These are phyloP conservation scores for Hippocampus barbouri DNA, from an alignment of 2,113 vertebrate genomes.

Conservation along the genomic window DNA sequence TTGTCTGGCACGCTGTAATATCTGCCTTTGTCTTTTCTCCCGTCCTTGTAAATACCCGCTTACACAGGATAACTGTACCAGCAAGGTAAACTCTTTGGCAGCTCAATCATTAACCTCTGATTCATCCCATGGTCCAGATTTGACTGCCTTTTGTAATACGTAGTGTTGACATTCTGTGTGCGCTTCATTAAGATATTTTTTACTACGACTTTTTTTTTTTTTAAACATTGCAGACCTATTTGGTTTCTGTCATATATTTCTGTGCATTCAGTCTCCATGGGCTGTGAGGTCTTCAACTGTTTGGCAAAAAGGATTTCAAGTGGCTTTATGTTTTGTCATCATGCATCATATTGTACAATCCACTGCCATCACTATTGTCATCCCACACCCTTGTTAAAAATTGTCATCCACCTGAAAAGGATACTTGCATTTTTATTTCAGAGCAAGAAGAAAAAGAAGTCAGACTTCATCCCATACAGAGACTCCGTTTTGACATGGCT, in stretches of 20 bases:
- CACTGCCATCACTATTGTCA: slow-evolving; percentile 7
- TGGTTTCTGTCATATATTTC: neutral
- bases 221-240: neutral
- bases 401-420: neutral
- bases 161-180: neutral
- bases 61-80: slow-evolving; percentile 93
- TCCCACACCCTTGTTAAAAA: slow-evolving; percentile 5
- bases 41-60: slow-evolving; percentile 75
- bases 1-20: slow-evolving; percentile 53
- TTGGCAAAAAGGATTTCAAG: slow-evolving; percentile 19
- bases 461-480: slow-evolving; percentile 95
- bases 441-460: slow-evolving; percentile 99
- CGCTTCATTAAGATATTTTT: no score
- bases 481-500: slow-evolving; percentile 98
- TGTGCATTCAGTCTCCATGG: neutral
- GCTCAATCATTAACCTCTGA: slow-evolving; percentile 36
- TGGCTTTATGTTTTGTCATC: slow-evolving; percentile 5
- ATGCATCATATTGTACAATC: slow-evolving; percentile 3
- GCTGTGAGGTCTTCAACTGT: neutral
- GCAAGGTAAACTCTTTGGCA: slow-evolving; percentile 83
- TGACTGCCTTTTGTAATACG: slow-evolving; percentile 22
- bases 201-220: no score
- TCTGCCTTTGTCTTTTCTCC: slow-evolving; percentile 61
- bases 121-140: slow-evolving; percentile 25
- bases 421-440: slow-evolving; percentile 60